Conservation (phyloP, 2,888 invertebrate species). For the Agrochola litura region DNA sequence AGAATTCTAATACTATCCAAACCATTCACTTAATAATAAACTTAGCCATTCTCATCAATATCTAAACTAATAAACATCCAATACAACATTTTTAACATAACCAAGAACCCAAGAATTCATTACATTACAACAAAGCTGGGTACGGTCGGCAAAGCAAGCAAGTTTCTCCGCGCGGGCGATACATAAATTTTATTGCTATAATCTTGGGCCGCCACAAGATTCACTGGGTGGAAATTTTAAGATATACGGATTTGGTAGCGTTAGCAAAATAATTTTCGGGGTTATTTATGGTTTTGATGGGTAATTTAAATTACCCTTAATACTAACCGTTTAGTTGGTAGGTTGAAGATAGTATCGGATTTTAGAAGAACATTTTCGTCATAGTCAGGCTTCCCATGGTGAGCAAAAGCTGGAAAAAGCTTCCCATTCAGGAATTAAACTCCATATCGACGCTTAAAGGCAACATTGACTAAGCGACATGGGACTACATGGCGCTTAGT, state of each 20-base stretch:
- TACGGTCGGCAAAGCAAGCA: conserved; percentile 57
- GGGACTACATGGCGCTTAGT: too few species aligned
- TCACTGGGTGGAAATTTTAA: conserved; percentile 90
- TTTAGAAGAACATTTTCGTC: background rate
- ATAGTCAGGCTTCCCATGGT: too few species aligned
- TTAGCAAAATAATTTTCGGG: conserved; percentile 69
- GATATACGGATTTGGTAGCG: conserved; percentile 85
- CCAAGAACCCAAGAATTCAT: conserved; percentile 53
- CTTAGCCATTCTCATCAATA: conserved; percentile 19
- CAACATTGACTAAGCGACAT: too few species aligned
- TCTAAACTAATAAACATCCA: conserved; percentile 20
- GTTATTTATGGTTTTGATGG: background rate
- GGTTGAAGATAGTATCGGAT: background rate
- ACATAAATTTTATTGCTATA: conserved; percentile 90
- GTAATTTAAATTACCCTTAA: background rate
- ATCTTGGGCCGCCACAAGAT: conserved; percentile 87
- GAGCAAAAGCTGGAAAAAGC: too few species aligned
- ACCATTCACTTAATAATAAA: conserved; percentile 27
- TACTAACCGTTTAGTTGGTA: background rate
- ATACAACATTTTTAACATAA: conserved; percentile 62
- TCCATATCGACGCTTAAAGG: too few species aligned
- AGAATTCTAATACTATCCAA: conserved; percentile 5
- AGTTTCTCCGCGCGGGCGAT: conserved; percentile 76
- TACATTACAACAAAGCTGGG: conserved; percentile 62
- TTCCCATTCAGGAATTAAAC: too few species aligned